phyloP scores from a whole-genome alignment of 2,797 vertebrate species.

The Garrulus glandarius region DNA sequence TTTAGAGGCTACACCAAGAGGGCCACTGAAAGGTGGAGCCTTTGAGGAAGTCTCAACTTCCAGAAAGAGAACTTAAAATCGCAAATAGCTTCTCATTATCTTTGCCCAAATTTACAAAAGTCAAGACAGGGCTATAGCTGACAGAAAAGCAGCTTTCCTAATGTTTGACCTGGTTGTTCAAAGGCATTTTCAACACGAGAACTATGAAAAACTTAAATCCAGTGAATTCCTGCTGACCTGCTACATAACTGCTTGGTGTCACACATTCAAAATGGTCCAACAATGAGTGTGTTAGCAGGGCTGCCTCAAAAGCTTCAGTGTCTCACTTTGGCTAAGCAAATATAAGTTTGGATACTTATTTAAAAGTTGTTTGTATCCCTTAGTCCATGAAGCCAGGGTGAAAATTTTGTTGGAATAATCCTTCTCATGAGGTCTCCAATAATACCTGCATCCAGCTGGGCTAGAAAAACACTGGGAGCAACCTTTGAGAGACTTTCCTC shows the following conservation, averaged over 20 bases:
- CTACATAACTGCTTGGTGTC: background rate
- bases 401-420: slow-evolving; percentile 47
- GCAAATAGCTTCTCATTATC: background rate
- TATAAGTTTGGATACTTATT: background rate
- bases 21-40: background rate
- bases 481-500: background rate
- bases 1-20: background rate
- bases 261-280: background rate
- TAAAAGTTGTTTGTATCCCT: background rate
- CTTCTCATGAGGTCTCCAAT: slow-evolving; percentile 35
- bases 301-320: slow-evolving; percentile 32
- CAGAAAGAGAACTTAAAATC: background rate
- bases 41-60: background rate
- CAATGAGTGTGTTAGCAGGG: background rate
- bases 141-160: background rate
- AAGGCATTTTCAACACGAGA: background rate
- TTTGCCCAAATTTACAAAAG: background rate
- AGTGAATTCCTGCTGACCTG: background rate
- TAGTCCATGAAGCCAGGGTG: background rate
- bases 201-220: background rate
- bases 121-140: background rate
- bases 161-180: background rate
- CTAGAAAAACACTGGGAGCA: background rate
- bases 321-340: slow-evolving; percentile 3
- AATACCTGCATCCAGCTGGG: slow-evolving; percentile 42